Evolutionary conservation across 1,140 invertebrate genomes (phyloP), one percentile per base, ranked within the genome.

Genomic region (Daktulosphaira vitifoliae): DNA sequence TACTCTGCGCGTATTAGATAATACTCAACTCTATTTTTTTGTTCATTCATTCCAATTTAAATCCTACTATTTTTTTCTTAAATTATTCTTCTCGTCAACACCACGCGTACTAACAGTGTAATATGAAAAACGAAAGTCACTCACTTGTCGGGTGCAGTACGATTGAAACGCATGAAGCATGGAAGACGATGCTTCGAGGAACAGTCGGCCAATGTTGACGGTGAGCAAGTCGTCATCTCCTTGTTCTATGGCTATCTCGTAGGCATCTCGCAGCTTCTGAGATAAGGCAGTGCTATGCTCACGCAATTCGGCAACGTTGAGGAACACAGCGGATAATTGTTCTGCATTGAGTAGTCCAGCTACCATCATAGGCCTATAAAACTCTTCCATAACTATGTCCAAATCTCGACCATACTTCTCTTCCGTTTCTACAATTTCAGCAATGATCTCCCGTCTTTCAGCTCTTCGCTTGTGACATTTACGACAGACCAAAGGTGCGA

Each of bases 391-490:
- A 65, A 96, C 88, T 48, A 96, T 93, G 71, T 87, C 84, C 68
- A 96, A 77, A 78, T 96, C 92, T 68, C 91, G 79, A 2, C 91
- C 91, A 73, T 96, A 97, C 73, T 94, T 96, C 69, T 93, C 85
- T 78, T 98, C 94, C 1, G 93, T 96, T 75, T 97, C 93, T 2
- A 95, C 88, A 67, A 97, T 94, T 79, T 98, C 94, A 1, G 86
- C 88, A 51, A 98, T 90, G 18, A 95, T 96, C 78, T 96, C 92
- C 72, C 92, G 92, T 38, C 92, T 81, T 73, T 98, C 92, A 0
- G 85, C 82, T 65, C 92, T 80, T 72, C 89, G 89, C 71, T 92
- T 91, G 46, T 83, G 80, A 74, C 92, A 96, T 72, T 91, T 90
- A 66, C 87, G 80, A 77, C 92, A 96, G 7, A 93, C 84, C 56